Evolutionary conservation across 2,797 vertebrate species (phyloP).

Genomic region (Chelonia mydas): DNA sequence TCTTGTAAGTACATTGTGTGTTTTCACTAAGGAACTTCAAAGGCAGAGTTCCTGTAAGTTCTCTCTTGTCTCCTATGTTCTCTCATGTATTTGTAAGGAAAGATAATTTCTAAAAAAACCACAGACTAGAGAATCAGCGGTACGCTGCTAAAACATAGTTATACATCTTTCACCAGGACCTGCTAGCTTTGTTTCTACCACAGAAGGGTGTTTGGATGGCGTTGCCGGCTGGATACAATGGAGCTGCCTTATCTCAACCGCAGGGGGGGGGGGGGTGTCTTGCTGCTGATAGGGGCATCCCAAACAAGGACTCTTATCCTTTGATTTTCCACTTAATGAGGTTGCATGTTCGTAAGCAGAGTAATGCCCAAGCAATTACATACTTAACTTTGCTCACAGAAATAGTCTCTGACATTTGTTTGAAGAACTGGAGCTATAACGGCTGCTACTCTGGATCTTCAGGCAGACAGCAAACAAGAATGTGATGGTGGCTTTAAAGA

Average conservation of each 20-base stretch:
- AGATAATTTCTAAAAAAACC: not conserved
- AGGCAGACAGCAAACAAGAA: not conserved
- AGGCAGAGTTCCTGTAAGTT: not conserved
- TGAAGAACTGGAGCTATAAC: not conserved
- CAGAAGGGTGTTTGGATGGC: not conserved
- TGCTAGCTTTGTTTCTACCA: not conserved
- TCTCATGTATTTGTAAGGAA: not conserved
- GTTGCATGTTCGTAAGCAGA: not conserved
- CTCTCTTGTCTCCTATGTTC: not conserved
- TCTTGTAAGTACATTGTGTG: not conserved
- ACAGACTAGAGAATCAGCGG: not conserved
- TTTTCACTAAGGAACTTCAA: not conserved
- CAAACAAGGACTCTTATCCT: not conserved
- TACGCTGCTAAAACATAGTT: not conserved
- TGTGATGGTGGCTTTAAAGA: not conserved
- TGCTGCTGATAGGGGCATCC: not conserved
- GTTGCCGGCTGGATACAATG: not conserved
- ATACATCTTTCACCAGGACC: not conserved
- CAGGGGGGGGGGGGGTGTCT: not conserved
- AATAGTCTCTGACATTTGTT: not conserved
- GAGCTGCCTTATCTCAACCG: not conserved
- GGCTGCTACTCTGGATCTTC: not conserved
- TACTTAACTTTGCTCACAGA: not conserved
- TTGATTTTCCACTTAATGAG: not conserved
- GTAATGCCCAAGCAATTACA: not conserved